phyloP scores from a whole-genome alignment of 2,113 vertebrate genomes.

The Rhombomys opimus region DNA sequence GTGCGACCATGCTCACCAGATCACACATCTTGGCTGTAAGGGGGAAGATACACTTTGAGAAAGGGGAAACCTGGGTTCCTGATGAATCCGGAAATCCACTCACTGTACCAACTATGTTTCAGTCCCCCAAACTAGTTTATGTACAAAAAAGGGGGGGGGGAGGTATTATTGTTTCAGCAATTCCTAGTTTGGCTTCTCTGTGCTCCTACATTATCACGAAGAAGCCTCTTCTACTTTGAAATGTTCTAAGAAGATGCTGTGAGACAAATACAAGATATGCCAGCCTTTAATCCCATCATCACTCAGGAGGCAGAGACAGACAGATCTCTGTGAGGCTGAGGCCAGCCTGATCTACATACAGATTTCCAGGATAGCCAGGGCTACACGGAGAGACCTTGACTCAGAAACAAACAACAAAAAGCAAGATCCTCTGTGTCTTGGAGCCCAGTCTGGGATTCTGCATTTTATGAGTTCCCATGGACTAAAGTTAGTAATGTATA shows the following conservation, averaged over 20 bases:
- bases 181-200: background rate
- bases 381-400: background rate
- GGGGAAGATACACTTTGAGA: background rate
- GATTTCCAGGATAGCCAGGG: background rate
- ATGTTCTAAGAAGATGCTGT: slow-evolving; percentile 25
- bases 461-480: background rate
- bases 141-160: background rate
- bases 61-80: background rate
- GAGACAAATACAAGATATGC: background rate
- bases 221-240: background rate
- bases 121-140: background rate
- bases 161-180: background rate
- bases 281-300: background rate
- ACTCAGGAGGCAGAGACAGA: background rate
- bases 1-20: background rate
- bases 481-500: background rate
- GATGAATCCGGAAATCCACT: background rate
- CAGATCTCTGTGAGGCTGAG: background rate
- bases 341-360: background rate
- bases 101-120: background rate
- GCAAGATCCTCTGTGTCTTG: background rate
- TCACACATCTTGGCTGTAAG: background rate
- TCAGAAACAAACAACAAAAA: background rate
- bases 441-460: background rate
- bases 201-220: background rate